phyloP scores from a whole-genome alignment of 1,140 invertebrate genomes.

The Ostrea denselamellosa region DNA sequence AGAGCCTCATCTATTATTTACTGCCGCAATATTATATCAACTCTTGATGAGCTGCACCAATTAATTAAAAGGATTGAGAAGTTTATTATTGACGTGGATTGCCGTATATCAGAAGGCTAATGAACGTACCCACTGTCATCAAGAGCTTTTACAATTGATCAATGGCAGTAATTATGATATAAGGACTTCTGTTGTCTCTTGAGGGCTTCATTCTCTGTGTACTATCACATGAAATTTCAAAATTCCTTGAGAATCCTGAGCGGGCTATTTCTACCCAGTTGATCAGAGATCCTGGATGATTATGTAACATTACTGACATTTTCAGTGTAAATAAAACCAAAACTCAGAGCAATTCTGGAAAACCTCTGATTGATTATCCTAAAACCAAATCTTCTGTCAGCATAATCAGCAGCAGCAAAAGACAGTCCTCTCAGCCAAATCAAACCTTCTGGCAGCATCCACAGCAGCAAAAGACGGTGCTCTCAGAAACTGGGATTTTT shows the following conservation, averaged over 20 bases:
- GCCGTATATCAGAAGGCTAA: not conserved
- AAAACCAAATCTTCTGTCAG: not conserved
- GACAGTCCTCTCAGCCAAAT: not conserved
- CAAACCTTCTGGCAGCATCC: too few relatives aligned
- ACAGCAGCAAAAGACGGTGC: too few relatives aligned
- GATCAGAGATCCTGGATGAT: not conserved
- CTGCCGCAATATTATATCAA: constrained; percentile 16
- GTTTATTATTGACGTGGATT: not conserved
- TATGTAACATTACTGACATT: constrained; percentile 11
- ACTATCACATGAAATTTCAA: not conserved
- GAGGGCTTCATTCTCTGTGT: not conserved
- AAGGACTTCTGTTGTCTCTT: not conserved
- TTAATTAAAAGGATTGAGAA: constrained; percentile 39
- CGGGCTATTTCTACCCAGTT: not conserved
- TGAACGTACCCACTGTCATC: constrained; percentile 4
- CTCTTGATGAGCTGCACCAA: constrained; percentile 27
- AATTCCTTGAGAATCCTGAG: not conserved
- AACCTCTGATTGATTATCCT: constrained; percentile 10
- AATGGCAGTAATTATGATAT: constrained; percentile 20
- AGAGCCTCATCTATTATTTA: constrained; percentile 13
- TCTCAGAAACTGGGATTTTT: not conserved
- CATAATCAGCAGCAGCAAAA: not conserved
- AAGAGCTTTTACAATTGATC: constrained; percentile 14
- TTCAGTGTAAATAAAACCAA: not conserved
- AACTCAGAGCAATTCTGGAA: not conserved